phyloP scores from a whole-genome alignment of 2,113 vertebrate species.

The Indicator indicator region DNA sequence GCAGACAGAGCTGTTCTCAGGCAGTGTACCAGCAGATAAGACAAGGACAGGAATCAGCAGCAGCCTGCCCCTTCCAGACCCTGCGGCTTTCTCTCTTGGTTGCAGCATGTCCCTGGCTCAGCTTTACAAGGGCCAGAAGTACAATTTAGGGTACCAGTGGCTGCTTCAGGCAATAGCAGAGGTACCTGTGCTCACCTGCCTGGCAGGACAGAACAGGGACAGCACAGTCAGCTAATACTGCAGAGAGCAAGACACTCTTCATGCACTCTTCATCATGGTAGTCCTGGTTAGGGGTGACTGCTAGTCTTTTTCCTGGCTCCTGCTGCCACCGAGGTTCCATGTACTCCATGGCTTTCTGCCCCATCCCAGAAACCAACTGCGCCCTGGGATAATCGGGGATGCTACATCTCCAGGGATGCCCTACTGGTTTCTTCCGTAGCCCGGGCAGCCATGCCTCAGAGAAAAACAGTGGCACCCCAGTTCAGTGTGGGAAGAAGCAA shows the following conservation, averaged over 20 bases:
- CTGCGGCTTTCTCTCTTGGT: not conserved
- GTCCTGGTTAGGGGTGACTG: not conserved
- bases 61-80: not conserved
- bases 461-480: not conserved
- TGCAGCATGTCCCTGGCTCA: not conserved
- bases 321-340: not conserved
- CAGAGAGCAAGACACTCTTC: not conserved
- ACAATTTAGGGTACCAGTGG: fast-evolving
- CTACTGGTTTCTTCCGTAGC: fast-evolving
- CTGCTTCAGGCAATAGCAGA: not conserved
- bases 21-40: not conserved
- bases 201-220: fast-evolving
- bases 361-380: fast-evolving
- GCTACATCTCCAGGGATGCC: not conserved
- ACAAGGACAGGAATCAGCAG: not conserved
- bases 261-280: not conserved
- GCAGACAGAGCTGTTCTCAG: not conserved
- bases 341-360: fast-evolving
- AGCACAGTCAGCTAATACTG: not conserved
- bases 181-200: not conserved
- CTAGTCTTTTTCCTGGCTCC: not conserved
- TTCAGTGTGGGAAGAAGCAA: not conserved
- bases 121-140: not conserved
- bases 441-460: not conserved
- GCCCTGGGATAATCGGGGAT: not conserved